Evolutionary conservation across 2,113 vertebrate genomes (phyloP), one percentile per base, ranked within the genome.

Genomic region (Mesembrinibis cayennensis): DNA sequence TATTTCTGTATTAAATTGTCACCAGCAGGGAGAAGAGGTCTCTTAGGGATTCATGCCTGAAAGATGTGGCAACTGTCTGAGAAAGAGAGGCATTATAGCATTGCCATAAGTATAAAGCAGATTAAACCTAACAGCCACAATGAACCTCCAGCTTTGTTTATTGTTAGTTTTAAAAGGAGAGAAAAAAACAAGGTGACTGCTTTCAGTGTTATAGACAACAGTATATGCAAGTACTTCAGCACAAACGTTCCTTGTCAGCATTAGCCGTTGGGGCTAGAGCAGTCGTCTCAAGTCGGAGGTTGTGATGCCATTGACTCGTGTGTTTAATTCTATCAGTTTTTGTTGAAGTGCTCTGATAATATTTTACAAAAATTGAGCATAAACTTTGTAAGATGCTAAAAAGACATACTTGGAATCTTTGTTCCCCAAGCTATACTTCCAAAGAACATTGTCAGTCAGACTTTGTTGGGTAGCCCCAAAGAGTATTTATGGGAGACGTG

Each of bases 1-100:
- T 98, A 97, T 96, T 97, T 97, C 80, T 90, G 38, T 93, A 82
- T 96, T 97, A 96, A 97, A 93, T 96, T 97, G 90, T 78, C 86
- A 74, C 44, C 2, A 2, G 47, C 53, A 95, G 87, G 55, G 61
- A 92, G 95, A 97, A 89, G 44, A 95, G 20, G 40, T 89, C 78
- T 93, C 91, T 80, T 49, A 77, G 84, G 85, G 52, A 96, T 97
- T 97, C 69, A 56, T 80, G 49, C 67, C 87, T 97, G 80, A 96
- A 97, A 95, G 89, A 61, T 90, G 52, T 70, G 82, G 59, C 95
- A 76, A 9, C 56, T 59, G 4, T 59, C 26, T 63, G 73, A 89
- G 55, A 78, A 80, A 76, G 25, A 78, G 34, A 77, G 16, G 16
- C 44, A 47, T 56, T 92, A 14, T 10, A 61, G 50, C 61, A n/a